These are phyloP conservation scores for Ailuropoda melanoleuca DNA, from an alignment of 2,113 vertebrate genomes.

Conservation along the genomic window DNA sequence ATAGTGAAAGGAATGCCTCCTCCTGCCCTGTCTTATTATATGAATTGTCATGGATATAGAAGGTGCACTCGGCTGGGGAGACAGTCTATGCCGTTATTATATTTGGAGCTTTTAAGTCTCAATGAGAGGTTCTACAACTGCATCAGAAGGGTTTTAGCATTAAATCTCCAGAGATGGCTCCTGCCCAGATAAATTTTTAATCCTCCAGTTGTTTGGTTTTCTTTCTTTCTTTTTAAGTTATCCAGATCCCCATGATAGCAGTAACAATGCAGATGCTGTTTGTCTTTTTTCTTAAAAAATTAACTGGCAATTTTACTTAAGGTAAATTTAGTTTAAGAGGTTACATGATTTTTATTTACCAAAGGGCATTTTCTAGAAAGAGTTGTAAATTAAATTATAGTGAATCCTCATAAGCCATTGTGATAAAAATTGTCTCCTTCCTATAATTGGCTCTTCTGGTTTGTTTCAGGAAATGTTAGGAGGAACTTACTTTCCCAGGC, in stretches of 20 bases:
- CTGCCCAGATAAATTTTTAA: neutral
- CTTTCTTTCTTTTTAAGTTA: neutral
- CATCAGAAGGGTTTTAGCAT: neutral
- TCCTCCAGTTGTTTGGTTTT: neutral
- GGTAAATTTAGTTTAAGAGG: neutral
- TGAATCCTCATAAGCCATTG: neutral
- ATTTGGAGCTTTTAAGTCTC: neutral
- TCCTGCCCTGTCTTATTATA: neutral
- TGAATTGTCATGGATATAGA: neutral
- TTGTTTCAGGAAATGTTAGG: neutral
- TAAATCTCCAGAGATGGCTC: neutral
- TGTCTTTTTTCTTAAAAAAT: slow-evolving; percentile 13
- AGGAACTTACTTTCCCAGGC: neutral
- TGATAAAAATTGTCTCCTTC: neutral
- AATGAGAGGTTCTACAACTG: neutral
- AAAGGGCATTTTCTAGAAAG: neutral
- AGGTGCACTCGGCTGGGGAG: neutral
- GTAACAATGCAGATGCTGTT: neutral
- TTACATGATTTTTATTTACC: neutral
- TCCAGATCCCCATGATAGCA: neutral
- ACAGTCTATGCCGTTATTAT: neutral
- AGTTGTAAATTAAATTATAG: neutral
- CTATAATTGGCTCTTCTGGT: neutral
- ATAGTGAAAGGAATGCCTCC: neutral
- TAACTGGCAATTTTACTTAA: neutral